Evolutionary conservation across 2,113 vertebrate genomes (phyloP).

Genomic region (Otocyon megalotis): DNA sequence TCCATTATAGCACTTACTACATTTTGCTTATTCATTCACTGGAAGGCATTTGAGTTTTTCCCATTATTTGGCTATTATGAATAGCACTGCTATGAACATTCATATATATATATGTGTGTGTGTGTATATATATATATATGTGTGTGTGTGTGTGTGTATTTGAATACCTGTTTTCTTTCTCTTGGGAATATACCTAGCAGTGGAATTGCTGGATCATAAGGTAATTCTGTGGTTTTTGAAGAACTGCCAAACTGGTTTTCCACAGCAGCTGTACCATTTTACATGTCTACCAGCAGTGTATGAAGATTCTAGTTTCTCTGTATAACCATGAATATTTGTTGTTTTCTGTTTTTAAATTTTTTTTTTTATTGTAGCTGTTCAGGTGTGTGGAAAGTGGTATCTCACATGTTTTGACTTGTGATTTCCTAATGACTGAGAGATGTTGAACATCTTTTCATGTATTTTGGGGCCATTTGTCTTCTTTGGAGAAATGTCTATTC

Average conservation of each 20-base stretch:
- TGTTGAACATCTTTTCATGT: neutral
- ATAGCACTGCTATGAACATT: neutral
- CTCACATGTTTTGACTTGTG: slow-evolving; percentile 46
- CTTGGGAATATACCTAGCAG: neutral
- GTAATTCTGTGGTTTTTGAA: neutral
- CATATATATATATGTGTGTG: neutral
- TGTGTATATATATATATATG: too few relatives aligned
- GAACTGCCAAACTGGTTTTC: neutral
- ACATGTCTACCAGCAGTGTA: neutral
- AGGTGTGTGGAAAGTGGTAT: neutral
- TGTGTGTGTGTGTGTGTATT: neutral
- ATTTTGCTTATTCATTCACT: neutral
- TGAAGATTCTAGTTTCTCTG: neutral
- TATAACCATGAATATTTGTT: neutral
- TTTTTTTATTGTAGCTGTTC: neutral
- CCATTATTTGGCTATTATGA: neutral
- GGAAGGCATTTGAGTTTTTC: neutral
- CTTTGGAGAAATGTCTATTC: slow-evolving; percentile 27
- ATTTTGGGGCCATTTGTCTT: slow-evolving; percentile 15
- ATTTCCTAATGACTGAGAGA: slow-evolving; percentile 30
- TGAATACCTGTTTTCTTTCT: slow-evolving; percentile 5
- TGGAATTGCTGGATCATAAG: neutral
- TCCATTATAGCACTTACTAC: neutral
- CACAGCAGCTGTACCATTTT: neutral
- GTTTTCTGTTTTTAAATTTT: neutral